Conservation (phyloP, 2,888 invertebrate species). For the Cybosia mesomella region DNA sequence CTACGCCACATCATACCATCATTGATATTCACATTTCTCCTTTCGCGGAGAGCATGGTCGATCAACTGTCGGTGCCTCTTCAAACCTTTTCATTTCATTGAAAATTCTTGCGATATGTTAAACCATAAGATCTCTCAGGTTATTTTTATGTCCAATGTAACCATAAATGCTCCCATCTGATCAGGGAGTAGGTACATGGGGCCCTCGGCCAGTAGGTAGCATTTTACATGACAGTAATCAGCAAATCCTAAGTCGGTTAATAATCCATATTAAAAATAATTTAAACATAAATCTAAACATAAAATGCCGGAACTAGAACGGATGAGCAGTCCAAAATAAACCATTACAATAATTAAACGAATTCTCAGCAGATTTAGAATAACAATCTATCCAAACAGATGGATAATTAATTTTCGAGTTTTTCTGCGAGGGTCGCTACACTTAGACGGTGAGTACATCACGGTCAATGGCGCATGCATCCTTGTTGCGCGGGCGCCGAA, state of each 20-base stretch:
- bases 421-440: slow-evolving; percentile 22
- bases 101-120: too few relatives aligned
- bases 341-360: slow-evolving; percentile 3
- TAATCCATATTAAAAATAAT: background rate
- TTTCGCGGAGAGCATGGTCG: background rate
- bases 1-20: too few relatives aligned
- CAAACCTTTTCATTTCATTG: background rate
- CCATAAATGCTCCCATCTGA: background rate
- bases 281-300: background rate
- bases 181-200: background rate
- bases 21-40: too few relatives aligned
- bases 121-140: background rate
- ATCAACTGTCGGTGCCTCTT: background rate
- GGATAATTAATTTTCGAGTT: slow-evolving; percentile 25
- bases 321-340: background rate
- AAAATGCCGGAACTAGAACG: background rate
- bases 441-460: slow-evolving; percentile 41
- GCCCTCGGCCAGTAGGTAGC: too few relatives aligned
- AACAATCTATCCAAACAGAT: slow-evolving; percentile 24
- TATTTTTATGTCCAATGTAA: background rate
- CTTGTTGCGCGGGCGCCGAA: slow-evolving; percentile 42
- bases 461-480: slow-evolving; percentile 49
- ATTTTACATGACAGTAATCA: too few relatives aligned
- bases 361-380: slow-evolving; percentile 19
- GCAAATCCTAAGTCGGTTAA: background rate